Base-by-base conservation (phyloP, 1,140 invertebrate species). In the Pseudomyrmex cubaensis region DNA sequence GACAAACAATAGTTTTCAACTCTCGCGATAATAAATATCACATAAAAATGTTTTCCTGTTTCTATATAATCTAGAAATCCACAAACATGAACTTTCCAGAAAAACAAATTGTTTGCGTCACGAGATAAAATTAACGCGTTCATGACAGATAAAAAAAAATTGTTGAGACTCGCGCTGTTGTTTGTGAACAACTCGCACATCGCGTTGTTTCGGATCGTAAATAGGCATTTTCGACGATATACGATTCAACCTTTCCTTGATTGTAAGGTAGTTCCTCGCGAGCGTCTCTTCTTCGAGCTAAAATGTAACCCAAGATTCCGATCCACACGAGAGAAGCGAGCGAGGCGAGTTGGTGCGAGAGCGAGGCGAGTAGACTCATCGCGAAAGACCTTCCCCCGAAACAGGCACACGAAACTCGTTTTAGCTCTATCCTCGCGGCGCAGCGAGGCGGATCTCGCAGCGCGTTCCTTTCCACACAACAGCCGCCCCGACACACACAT, bases 351-450 rank as follows among this genome's bases (percentile, higher is more conserved):
- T 64, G 44, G 52, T 80, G 66, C 46, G 64, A 80, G 64, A 80
- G 64, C 64, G 54, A 59, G 35, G 54, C 56, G 54, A 72, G 76
- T 72, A 70, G 76, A 70, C 66, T 80, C 76, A 72, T 80, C 76
- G 76, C 76, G 54, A 80, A 70, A 80, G 76, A 80, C 66, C 76
- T 80, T 80, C 76, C 76, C 66, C 76, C 66, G 76, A 80, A 80
- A 80, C 76, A 59, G 76, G 64, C 76, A 22, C 76, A 80, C 76
- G 66, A 80, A 80, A 80, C 76, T 80, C 76, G 76, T 80, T 80
- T 80, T 80, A 80, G 76, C 76, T 80, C 66, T 44, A 80, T 80
- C 66, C 76, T 80, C 76, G 76, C 20, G 44, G 63, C 75, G 52
- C 52, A 35, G 75, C 54, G 66, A 80, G 66, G 76, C 76, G 76